Percentiles rank a stretch among this genome's conserved stretches.
These are phyloP conservation scores for Rhabdornis inornatus DNA, from an alignment of 2,113 vertebrate species.

Conservation along the genomic window DNA sequence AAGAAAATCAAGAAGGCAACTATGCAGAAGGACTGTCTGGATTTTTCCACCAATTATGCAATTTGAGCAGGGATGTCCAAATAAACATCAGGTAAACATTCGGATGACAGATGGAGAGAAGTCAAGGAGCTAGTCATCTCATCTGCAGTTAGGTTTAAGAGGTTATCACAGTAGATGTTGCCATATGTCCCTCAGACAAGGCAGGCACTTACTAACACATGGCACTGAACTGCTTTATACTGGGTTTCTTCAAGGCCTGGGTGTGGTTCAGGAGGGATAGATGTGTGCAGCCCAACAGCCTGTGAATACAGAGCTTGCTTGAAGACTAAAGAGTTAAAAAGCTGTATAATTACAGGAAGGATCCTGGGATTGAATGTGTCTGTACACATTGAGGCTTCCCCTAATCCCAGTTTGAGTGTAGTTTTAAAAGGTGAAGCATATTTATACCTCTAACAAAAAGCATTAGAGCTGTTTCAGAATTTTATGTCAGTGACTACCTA, in stretches of 20 bases:
- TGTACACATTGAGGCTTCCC: neutral
- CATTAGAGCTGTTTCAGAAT: neutral
- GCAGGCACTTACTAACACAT: neutral
- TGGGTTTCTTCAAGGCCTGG: neutral
- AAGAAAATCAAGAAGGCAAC: neutral
- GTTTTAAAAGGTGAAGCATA: neutral
- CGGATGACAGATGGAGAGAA: neutral
- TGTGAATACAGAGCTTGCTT: neutral
- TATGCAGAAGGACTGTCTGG: neutral
- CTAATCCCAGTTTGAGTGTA: neutral
- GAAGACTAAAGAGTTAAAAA: neutral
- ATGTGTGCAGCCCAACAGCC: neutral
- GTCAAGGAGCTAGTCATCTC: neutral
- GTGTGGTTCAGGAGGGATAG: neutral
- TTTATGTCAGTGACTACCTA: neutral
- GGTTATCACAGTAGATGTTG: neutral
- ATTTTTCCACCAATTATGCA: neutral
- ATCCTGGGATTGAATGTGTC: neutral
- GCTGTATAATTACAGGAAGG: neutral
- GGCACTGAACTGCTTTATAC: neutral
- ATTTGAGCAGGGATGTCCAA: neutral
- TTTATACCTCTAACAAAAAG: neutral
- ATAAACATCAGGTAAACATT: constrained; percentile 6
- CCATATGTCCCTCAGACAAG: neutral
- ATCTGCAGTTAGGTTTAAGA: constrained; percentile 14